Base-by-base conservation (phyloP, 2,888 invertebrate species). In the Caenorhabditis sp. region DNA sequence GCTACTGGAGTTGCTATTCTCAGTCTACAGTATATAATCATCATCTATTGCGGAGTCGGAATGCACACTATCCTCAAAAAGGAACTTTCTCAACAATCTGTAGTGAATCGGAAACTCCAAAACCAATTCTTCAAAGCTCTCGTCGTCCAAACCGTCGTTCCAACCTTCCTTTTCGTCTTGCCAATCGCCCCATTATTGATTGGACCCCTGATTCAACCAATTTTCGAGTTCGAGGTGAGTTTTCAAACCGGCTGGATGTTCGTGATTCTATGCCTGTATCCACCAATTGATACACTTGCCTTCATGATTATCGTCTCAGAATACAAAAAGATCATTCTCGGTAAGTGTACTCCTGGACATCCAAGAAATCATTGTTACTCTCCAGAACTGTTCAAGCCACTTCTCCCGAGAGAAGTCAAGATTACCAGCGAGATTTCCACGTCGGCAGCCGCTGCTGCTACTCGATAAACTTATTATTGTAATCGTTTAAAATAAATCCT, bases 301-400 rank as follows among this genome's bases (percentile, higher is more conserved):
- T 77, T 77, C 24, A 77, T 77, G 77, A n/a, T 61, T 22, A 77
- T 77, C 41, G 77, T 77, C 4, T 44, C 51, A 10, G 77, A 77
- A 35, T 77, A 77, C 24, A 59, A 66, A 16, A 66, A 49, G 28
- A 49, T 28, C 8, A 28, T 19, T 4, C 10, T 66, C 1, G 31
- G 66, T 51, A 16, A 66, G 4, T 31, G 31, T 3, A 59, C 6
- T 38, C 6, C 14, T 5, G 2, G 19, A 19, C n/a, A 19, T 19
- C 22, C 49, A 12, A 19, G 19, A 19, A 38, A 7, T 19, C 14
- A 63, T 3, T 44, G 19, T 12, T n/a, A 38, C 12, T 19, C 47
- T 51, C 22, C 49, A 66, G 66, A 66, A 19, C 31, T 66, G 49
- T 66, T 66, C 35, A 19, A 35, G 4, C 66, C 66, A 51, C 22